Conservation (phyloP, 2,888 invertebrate species). For the Oxytorus armatus region DNA sequence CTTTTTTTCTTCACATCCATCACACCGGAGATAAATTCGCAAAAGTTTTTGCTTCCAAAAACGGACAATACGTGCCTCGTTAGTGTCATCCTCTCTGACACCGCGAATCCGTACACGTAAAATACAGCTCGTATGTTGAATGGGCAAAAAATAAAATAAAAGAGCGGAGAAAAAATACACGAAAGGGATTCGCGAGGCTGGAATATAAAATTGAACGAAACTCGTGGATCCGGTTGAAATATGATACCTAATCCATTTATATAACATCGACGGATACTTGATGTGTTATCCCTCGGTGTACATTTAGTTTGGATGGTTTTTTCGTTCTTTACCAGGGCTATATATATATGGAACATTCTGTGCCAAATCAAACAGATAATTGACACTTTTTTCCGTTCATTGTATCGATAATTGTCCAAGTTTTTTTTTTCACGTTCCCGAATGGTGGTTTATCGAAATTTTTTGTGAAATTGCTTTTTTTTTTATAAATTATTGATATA, state of each 20-base stretch:
- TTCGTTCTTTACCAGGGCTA: not conserved
- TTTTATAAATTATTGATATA: not conserved
- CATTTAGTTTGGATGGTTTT: conserved; percentile 36
- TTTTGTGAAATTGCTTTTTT: not conserved
- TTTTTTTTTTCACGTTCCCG: not conserved
- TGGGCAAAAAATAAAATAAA: not conserved
- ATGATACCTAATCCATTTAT: conserved; percentile 16
- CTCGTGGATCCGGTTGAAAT: conserved; percentile 27
- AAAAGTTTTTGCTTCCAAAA: conserved; percentile 1
- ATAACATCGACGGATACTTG: conserved; percentile 3
- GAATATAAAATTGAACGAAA: conserved; percentile 45
- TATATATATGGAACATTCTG: not conserved
- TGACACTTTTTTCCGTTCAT: not conserved
- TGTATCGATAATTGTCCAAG: conserved; percentile 1
- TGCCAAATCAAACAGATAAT: not conserved
- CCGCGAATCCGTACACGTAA: conserved; percentile 15
- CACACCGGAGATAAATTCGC: not conserved
- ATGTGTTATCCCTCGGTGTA: conserved; percentile 39
- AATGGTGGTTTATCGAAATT: not conserved
- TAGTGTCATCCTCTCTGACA: conserved; percentile 26
- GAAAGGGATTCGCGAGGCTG: conserved; percentile 15
- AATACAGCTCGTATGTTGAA: conserved; percentile 10
- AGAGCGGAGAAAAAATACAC: conserved; percentile 3
- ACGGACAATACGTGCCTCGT: conserved; percentile 47
- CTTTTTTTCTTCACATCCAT: not conserved